phyloP scores from a whole-genome alignment of 2,888 invertebrate genomes.

The Mesorhabditis spiculigera region DNA sequence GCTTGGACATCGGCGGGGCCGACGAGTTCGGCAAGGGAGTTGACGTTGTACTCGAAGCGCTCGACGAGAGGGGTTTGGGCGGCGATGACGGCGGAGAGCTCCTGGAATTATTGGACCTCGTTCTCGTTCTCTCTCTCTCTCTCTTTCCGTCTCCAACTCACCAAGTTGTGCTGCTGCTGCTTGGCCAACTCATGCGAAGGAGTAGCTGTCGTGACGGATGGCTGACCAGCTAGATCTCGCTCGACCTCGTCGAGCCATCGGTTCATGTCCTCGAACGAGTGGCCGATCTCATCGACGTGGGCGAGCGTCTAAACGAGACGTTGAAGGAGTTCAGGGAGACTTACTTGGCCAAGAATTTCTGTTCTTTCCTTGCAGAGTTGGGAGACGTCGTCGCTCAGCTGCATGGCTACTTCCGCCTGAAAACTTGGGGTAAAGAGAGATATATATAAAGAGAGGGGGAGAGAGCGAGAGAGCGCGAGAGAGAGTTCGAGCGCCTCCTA shows the following conservation, averaged over 20 bases:
- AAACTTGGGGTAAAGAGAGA: not conserved
- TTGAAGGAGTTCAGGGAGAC: not conserved
- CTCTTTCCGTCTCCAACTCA: conserved; percentile 45
- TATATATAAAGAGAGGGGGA: too few species aligned
- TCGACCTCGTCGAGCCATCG: conserved; percentile 66
- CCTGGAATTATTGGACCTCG: too few species aligned
- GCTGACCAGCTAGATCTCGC: conserved; percentile 89
- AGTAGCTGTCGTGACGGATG: conserved; percentile 68
- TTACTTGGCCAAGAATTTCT: conserved; percentile 81
- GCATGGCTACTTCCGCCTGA: conserved; percentile 58
- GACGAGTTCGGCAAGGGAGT: not conserved
- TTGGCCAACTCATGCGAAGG: conserved; percentile 86
- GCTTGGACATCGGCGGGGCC: conserved; percentile 67
- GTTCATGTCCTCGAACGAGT: conserved; percentile 82
- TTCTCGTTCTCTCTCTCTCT: too few species aligned
- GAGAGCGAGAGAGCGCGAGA: too few species aligned
- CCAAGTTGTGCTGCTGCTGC: conserved; percentile 91
- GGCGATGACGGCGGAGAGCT: conserved; percentile 82
- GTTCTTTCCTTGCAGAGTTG: conserved; percentile 83
- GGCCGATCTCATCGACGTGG: conserved; percentile 89
- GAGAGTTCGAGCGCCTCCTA: not conserved
- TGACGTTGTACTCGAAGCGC: conserved; percentile 79
- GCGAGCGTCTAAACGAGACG: conserved; percentile 69
- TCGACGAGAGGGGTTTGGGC: conserved; percentile 92
- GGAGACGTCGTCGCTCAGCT: conserved; percentile 85